Percentiles rank a stretch among this genome's conserved stretches.
These are phyloP conservation scores for Tanypteryx hageni DNA, from an alignment of 2,888 invertebrate genomes.

Conservation along the genomic window DNA sequence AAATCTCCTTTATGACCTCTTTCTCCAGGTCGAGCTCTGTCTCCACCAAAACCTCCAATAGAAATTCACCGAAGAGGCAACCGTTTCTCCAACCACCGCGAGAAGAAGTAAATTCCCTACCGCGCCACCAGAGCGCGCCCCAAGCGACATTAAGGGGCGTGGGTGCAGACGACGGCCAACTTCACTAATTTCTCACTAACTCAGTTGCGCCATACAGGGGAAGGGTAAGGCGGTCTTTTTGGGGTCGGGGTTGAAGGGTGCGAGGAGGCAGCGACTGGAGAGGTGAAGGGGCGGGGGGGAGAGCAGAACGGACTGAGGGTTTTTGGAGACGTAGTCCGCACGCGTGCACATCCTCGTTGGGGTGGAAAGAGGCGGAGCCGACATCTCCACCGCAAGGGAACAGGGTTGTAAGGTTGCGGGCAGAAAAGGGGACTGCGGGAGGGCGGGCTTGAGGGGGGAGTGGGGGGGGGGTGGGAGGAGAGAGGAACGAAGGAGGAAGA, in stretches of 20 bases:
- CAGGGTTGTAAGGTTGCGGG: conserved; percentile 11
- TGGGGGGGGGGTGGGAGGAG: neutral
- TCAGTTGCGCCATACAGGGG: conserved; percentile 22
- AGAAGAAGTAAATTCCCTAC: neutral
- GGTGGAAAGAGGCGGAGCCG: neutral
- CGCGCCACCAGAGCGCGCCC: neutral
- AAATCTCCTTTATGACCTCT: neutral
- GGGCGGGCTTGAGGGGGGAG: neutral
- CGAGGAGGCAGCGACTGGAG: neutral
- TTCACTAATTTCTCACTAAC: conserved; percentile 27
- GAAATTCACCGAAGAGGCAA: conserved; percentile 8
- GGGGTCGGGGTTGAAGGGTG: neutral
- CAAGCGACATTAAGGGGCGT: conserved; percentile 1
- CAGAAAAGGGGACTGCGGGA: too few species aligned
- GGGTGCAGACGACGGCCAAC: conserved; percentile 21
- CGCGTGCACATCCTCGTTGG: neutral
- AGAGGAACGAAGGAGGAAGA: neutral
- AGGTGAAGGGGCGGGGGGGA: neutral
- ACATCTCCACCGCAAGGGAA: neutral
- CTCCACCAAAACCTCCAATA: conserved; percentile 1
- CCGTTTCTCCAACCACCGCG: neutral
- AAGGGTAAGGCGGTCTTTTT: neutral
- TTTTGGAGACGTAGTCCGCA: neutral
- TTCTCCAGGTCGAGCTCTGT: neutral
- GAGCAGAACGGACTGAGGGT: too few species aligned